These are phyloP conservation scores for Leuciscus waleckii DNA, from an alignment of 2,797 vertebrate species.

Conservation along the genomic window DNA sequence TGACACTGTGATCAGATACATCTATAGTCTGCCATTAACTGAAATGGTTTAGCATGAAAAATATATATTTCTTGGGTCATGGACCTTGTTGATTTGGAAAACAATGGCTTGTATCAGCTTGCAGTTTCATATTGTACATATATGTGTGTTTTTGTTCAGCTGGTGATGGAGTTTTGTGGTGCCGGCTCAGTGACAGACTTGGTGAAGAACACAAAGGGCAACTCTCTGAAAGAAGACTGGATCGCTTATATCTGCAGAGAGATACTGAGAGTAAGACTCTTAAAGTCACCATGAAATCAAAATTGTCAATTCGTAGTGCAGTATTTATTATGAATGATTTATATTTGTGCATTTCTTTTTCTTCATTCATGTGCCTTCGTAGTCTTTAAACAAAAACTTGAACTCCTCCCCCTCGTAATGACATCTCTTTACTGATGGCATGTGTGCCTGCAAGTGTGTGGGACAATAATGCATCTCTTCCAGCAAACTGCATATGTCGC, in stretches of 20 bases:
- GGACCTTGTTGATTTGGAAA: background rate
- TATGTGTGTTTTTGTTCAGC: slow-evolving; percentile 72
- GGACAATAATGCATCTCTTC: background rate
- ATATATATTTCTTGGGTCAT: background rate
- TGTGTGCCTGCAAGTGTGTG: background rate
- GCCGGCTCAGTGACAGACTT: slow-evolving; percentile 92
- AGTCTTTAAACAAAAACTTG: background rate
- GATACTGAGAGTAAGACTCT: slow-evolving; percentile 84
- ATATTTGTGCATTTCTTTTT: background rate
- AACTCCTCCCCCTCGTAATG: background rate
- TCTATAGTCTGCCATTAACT: background rate
- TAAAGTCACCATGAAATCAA: background rate
- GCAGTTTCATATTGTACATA: background rate
- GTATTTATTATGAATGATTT: background rate
- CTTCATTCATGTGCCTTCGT: background rate
- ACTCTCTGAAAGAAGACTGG: slow-evolving; percentile 92
- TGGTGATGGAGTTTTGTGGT: slow-evolving; percentile 96
- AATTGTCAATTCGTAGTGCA: background rate
- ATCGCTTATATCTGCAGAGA: slow-evolving; percentile 95
- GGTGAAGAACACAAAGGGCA: slow-evolving; percentile 94
- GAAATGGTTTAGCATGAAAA: background rate
- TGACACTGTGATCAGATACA: background rate
- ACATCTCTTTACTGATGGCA: background rate
- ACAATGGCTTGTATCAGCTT: background rate
- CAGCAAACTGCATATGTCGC: background rate